Conservation (phyloP, 1,140 invertebrate genomes). For the Planococcus citri region DNA sequence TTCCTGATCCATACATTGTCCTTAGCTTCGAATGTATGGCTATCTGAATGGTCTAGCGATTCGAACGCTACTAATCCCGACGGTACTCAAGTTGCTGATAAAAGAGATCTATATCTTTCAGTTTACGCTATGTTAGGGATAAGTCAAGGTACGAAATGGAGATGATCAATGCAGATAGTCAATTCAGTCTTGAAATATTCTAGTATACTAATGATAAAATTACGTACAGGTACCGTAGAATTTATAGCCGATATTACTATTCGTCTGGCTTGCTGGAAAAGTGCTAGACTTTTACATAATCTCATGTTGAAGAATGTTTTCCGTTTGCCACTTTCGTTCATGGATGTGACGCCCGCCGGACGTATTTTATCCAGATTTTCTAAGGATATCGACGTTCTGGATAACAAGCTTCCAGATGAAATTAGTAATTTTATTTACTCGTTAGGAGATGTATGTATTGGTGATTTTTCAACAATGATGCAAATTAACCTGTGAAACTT, state of each 20-base stretch:
- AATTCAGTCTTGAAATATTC: no score
- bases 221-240: constrained; percentile 23
- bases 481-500: no score
- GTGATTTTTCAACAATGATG: no score
- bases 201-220: no score
- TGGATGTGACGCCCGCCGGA: constrained; percentile 58
- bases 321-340: constrained; percentile 60
- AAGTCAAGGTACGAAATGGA: constrained; percentile 70
- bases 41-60: constrained; percentile 74
- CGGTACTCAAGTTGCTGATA: constrained; percentile 43
- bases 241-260: constrained; percentile 20
- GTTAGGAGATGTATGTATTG: constrained; percentile 17
- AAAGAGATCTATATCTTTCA: constrained; percentile 67
- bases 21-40: constrained; percentile 86
- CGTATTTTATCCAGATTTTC: constrained; percentile 58
- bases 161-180: no score
- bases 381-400: constrained; percentile 56
- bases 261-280: constrained; percentile 42
- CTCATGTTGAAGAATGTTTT: constrained; percentile 61
- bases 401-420: constrained; percentile 37
- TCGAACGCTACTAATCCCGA: constrained; percentile 38
- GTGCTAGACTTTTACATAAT: constrained; percentile 60
- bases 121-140: constrained; percentile 77
- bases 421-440: constrained; percentile 22
- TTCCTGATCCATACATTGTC: constrained; percentile 77